Evolutionary conservation across 2,113 vertebrate genomes (phyloP).

Genomic region (Emydocephalus ijimae): DNA sequence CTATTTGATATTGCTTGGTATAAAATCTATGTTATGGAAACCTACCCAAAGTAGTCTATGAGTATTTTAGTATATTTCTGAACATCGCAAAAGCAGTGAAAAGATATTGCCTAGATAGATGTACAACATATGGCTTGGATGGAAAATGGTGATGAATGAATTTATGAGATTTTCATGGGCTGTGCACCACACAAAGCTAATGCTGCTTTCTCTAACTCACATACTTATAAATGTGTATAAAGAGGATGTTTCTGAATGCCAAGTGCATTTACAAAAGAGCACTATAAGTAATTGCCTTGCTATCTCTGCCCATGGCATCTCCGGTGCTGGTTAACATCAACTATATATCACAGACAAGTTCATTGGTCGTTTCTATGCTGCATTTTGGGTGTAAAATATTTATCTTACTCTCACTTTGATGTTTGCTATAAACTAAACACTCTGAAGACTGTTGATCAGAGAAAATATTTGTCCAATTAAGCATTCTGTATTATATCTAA

Average conservation of each 20-base stretch:
- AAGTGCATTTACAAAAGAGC: conserved; percentile 3
- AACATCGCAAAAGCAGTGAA: neutral
- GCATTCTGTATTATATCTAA: neutral
- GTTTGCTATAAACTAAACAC: neutral
- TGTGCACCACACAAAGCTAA: neutral
- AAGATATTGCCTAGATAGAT: conserved; percentile 8
- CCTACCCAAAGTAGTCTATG: neutral
- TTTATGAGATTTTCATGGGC: neutral
- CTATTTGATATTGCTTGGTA: neutral
- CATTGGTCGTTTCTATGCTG: neutral
- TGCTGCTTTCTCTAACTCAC: neutral
- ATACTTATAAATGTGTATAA: neutral
- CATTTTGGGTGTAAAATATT: neutral
- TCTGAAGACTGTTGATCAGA: neutral
- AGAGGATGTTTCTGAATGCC: neutral
- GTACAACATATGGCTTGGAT: neutral
- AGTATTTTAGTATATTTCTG: conserved; percentile 14
- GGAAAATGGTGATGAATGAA: neutral
- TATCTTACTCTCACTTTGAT: neutral
- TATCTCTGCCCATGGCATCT: neutral
- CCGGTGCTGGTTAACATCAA: neutral
- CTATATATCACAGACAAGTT: conserved; percentile 5
- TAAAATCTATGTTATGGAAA: neutral
- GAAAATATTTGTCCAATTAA: neutral
- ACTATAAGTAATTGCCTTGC: neutral